A percentile compares a stretch with the other conserved stretches of the same genome.
Evolutionary conservation across 2,113 vertebrate genomes (phyloP).

Genomic region (Lutjanus erythropterus): DNA sequence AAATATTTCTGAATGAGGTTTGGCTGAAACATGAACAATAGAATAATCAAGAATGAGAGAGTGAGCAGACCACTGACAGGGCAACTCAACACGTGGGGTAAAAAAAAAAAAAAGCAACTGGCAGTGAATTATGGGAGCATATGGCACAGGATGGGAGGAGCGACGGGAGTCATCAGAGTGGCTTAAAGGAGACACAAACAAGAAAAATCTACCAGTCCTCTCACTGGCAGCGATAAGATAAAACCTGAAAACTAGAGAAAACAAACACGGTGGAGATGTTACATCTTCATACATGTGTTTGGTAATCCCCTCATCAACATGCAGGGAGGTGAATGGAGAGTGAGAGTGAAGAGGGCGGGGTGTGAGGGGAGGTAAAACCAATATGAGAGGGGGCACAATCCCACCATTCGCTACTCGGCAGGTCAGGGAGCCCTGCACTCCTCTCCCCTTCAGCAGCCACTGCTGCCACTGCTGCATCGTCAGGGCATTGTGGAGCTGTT

Average conservation of each 20-base stretch:
- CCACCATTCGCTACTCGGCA: slow-evolving; percentile 36
- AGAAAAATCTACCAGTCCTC: slow-evolving; percentile 33
- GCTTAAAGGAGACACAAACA: slow-evolving; percentile 44
- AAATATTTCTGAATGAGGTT: background rate
- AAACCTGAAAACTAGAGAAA: background rate
- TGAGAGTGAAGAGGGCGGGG: slow-evolving; percentile 10
- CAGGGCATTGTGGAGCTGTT: slow-evolving; percentile 78
- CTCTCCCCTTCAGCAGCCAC: slow-evolving; percentile 31
- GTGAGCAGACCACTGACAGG: slow-evolving; percentile 21
- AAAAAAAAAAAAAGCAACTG: slow-evolving; percentile 48
- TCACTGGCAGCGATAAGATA: slow-evolving; percentile 2
- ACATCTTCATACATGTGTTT: slow-evolving; percentile 24
- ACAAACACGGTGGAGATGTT: slow-evolving; percentile 1
- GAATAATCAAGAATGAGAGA: slow-evolving; percentile 16
- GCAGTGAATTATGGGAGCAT: slow-evolving; percentile 71
- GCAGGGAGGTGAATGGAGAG: slow-evolving; percentile 29
- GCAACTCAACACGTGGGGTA: slow-evolving; percentile 50
- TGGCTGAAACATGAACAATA: background rate
- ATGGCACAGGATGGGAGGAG: slow-evolving; percentile 63
- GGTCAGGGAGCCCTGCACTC: slow-evolving; percentile 39
- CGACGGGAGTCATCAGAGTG: slow-evolving; percentile 41
- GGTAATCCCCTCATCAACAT: slow-evolving; percentile 50
- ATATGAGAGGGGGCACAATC: slow-evolving; percentile 4
- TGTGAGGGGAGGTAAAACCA: background rate
- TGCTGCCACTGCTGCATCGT: slow-evolving; percentile 20